Percentiles rank a stretch among this genome's conserved stretches.
Conservation (phyloP, 2,113 vertebrate genomes). For the Gracilinanus agilis region DNA sequence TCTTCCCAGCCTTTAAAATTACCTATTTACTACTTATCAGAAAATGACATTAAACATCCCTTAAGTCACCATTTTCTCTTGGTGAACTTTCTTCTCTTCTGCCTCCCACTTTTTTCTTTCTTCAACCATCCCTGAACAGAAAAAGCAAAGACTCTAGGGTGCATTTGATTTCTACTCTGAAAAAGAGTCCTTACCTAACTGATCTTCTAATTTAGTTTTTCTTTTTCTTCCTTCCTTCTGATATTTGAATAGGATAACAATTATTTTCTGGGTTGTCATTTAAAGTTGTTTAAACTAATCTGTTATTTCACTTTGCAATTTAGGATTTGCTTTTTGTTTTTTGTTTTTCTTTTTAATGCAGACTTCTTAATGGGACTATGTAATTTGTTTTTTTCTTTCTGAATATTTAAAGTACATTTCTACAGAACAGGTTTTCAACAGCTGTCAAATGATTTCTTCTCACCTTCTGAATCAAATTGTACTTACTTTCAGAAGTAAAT, state of each 20-base stretch:
- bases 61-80: background rate
- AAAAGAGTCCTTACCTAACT: background rate
- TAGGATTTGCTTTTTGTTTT: background rate
- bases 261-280: background rate
- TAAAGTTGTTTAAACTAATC: background rate
- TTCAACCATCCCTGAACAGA: background rate
- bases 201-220: background rate
- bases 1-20: background rate
- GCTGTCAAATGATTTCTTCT: background rate
- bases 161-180: background rate
- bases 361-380: background rate
- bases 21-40: background rate
- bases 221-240: background rate
- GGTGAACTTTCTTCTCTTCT: background rate
- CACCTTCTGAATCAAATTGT: background rate
- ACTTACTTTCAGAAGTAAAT: background rate
- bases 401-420: background rate
- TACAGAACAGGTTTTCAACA: constrained; percentile 8
- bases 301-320: background rate
- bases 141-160: background rate
- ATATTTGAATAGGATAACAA: background rate
- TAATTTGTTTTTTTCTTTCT: background rate
- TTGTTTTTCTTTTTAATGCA: background rate
- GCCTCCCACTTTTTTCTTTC: background rate
- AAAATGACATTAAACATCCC: background rate